A percentile compares a stretch with the other conserved stretches of the same genome.
Conservation (phyloP, 2,113 vertebrate genomes). For the Nipponia nippon region DNA sequence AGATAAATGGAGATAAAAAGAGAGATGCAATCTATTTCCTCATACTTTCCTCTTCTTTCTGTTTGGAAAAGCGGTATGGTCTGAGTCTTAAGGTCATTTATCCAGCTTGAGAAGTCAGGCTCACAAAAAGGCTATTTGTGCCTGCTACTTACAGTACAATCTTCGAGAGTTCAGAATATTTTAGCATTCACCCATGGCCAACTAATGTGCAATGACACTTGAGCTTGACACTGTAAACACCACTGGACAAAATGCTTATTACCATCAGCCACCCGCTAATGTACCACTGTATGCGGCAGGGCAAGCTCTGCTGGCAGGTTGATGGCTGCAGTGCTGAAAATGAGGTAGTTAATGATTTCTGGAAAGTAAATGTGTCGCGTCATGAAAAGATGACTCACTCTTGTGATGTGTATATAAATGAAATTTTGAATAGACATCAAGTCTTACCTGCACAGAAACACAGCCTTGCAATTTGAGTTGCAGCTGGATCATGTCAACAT, state of each 20-base stretch:
- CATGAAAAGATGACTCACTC: background rate
- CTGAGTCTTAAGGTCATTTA: background rate
- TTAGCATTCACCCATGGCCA: background rate
- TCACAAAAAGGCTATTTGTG: background rate
- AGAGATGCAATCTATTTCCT: background rate
- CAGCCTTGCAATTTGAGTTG: constrained; percentile 96
- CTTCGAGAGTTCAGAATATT: background rate
- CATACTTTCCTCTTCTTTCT: background rate
- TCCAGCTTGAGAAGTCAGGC: background rate
- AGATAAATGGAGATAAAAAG: background rate
- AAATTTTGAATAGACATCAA: background rate
- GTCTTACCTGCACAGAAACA: constrained; percentile 90
- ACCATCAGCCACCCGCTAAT: rapidly evolving
- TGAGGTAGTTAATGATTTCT: constrained; percentile 24
- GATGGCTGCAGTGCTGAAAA: background rate
- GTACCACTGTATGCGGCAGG: rapidly evolving
- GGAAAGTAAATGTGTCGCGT: background rate
- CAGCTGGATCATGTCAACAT: constrained; percentile 97
- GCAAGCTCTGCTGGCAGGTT: background rate
- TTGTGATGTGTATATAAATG: background rate
- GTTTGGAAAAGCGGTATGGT: background rate
- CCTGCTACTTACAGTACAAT: background rate
- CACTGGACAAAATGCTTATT: background rate
- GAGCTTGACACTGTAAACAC: background rate
- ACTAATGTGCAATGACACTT: background rate